Conservation (phyloP, 2,888 invertebrate species). For the Stenodema calcarata region DNA sequence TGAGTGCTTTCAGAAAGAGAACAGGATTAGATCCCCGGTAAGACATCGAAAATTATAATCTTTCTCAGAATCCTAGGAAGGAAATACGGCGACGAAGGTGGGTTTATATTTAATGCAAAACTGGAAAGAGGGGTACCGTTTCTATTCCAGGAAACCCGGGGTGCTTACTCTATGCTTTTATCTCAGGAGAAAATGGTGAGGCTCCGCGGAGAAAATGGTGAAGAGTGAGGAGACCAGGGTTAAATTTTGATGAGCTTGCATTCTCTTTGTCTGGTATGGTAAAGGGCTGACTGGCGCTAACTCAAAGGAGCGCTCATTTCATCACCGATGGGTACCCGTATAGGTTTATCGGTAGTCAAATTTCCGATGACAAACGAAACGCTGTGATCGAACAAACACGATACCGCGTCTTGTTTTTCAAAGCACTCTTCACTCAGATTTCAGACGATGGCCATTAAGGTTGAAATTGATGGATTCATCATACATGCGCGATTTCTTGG, state of each 20-base stretch:
- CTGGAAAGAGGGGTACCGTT: not conserved
- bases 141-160: not conserved
- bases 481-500: too few species aligned
- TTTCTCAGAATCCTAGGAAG: not conserved
- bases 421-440: too few species aligned
- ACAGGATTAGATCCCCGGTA: not conserved
- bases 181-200: not conserved
- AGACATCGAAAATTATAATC: not conserved
- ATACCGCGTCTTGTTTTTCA: too few species aligned
- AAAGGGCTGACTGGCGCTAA: not conserved
- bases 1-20: not conserved
- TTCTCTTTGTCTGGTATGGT: not conserved
- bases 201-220: not conserved
- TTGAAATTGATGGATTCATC: too few species aligned
- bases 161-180: slow-evolving; percentile 6
- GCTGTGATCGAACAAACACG: not conserved
- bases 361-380: not conserved
- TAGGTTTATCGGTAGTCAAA: not conserved
- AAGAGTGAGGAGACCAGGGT: not conserved
- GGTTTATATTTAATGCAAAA: not conserved
- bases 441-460: too few species aligned
- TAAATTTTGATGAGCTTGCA: slow-evolving; percentile 8
- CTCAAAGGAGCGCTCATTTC: not conserved
- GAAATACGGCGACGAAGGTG: not conserved
- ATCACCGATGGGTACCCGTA: not conserved